phyloP scores from a whole-genome alignment of 1,140 invertebrate genomes.

The Drosophila watanabei region DNA sequence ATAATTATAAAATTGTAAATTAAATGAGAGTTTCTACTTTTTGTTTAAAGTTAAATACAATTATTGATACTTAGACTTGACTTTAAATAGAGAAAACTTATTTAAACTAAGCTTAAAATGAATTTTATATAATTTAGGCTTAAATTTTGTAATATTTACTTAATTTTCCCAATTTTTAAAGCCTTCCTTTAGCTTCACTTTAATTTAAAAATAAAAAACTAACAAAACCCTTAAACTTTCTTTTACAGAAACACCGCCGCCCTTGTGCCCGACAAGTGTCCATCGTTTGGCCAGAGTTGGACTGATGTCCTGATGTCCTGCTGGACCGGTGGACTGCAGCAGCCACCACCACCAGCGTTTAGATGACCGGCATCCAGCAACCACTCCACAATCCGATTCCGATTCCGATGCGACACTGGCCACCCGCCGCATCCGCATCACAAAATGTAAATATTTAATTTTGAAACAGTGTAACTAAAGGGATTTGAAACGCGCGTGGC shows the following conservation, averaged over 20 bases:
- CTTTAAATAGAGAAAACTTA: neutral
- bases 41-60: neutral
- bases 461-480: conserved; percentile 84
- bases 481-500: conserved; percentile 81
- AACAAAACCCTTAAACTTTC: no score
- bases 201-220: neutral
- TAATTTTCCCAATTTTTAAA: neutral
- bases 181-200: neutral
- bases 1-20: no score
- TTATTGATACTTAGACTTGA: neutral
- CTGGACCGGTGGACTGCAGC: neutral
- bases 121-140: neutral
- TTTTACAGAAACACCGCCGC: neutral
- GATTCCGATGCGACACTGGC: conserved; percentile 6
- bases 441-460: conserved; percentile 84
- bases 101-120: neutral
- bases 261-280: conserved; percentile 26
- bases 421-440: conserved; percentile 52
- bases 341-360: conserved; percentile 7
- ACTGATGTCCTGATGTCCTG: neutral
- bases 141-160: no score
- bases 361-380: conserved; percentile 19
- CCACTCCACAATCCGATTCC: conserved; percentile 20
- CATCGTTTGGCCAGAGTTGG: conserved; percentile 1
- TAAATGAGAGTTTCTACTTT: no score